phyloP scores from a whole-genome alignment of 2,888 invertebrate species.

The Papilio demoleus region DNA sequence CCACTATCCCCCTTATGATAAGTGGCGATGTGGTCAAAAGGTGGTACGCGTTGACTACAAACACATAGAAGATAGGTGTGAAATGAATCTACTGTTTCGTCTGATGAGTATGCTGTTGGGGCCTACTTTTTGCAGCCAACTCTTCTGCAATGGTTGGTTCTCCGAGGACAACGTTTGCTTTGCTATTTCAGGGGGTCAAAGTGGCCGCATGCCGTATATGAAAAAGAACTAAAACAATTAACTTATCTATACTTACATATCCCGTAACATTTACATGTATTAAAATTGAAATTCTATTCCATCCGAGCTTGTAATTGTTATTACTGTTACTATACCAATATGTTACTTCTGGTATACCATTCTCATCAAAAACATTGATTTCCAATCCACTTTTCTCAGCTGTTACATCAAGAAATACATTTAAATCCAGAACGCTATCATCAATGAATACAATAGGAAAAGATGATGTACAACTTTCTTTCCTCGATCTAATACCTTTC shows the following conservation, averaged over 20 bases:
- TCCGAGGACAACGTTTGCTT: no score
- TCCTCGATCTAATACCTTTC: conserved; percentile 44
- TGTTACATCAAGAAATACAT: conserved; percentile 45
- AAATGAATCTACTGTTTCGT: no score
- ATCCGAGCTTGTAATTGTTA: conserved; percentile 45
- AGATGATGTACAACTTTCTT: conserved; percentile 49
- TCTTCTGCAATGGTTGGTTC: no score
- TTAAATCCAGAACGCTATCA: conserved; percentile 46
- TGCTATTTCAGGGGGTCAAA: no score
- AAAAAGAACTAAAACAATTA: no score
- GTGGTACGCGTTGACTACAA: no score
- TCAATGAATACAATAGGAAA: conserved; percentile 46
- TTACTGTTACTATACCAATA: conserved; percentile 42
- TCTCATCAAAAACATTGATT: conserved; percentile 47
- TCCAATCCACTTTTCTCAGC: conserved; percentile 47
- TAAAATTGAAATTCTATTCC: conserved; percentile 47
- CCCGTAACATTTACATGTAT: conserved; percentile 43
- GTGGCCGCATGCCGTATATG: no score
- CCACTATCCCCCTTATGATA: no score
- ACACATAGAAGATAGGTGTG: no score
- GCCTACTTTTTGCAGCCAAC: no score
- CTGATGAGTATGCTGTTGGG: no score
- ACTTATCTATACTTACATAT: conserved; percentile 55
- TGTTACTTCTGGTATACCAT: conserved; percentile 37
- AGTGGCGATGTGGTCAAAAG: no score